phyloP scores from a whole-genome alignment of 2,888 invertebrate genomes.

The Eilema depressum region DNA sequence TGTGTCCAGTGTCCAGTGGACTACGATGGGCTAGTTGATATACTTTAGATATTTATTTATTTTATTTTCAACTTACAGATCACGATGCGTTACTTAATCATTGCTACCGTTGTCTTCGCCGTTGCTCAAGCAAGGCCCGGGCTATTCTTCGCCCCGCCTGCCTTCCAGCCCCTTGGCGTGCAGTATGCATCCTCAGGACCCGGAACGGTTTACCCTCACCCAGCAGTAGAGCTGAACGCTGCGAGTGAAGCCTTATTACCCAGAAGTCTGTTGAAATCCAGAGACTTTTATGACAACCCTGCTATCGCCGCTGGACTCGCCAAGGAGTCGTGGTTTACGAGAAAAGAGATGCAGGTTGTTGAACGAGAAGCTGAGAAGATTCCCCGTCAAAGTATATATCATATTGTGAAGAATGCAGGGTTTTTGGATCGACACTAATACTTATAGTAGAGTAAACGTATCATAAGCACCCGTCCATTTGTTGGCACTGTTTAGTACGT shows the following conservation, averaged over 20 bases:
- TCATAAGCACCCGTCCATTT: neutral
- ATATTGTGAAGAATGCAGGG: slow-evolving; percentile 91
- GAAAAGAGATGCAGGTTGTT: slow-evolving; percentile 92
- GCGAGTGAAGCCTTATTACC: slow-evolving; percentile 91
- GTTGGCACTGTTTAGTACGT: neutral
- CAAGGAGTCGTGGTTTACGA: slow-evolving; percentile 92
- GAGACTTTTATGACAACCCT: slow-evolving; percentile 92
- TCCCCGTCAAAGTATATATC: slow-evolving; percentile 91
- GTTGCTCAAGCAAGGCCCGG: slow-evolving; percentile 80
- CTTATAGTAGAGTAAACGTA: neutral
- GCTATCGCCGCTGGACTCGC: slow-evolving; percentile 91
- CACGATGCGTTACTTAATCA: slow-evolving; percentile 69
- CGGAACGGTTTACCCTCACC: slow-evolving; percentile 86
- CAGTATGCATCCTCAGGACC: slow-evolving; percentile 79
- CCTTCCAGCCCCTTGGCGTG: slow-evolving; percentile 77
- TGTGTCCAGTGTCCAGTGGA: too few relatives aligned
- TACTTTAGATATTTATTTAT: too few relatives aligned
- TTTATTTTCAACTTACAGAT: slow-evolving; percentile 46
- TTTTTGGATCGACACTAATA: slow-evolving; percentile 79
- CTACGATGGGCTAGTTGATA: too few relatives aligned
- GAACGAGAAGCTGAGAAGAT: slow-evolving; percentile 94
- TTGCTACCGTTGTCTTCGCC: slow-evolving; percentile 72
- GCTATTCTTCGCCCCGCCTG: slow-evolving; percentile 77
- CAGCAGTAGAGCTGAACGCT: slow-evolving; percentile 91
- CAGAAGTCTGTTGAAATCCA: slow-evolving; percentile 88